Evolutionary conservation across 2,797 vertebrate genomes (phyloP).

Genomic region (Ctenochaetus hawaiiensis): DNA sequence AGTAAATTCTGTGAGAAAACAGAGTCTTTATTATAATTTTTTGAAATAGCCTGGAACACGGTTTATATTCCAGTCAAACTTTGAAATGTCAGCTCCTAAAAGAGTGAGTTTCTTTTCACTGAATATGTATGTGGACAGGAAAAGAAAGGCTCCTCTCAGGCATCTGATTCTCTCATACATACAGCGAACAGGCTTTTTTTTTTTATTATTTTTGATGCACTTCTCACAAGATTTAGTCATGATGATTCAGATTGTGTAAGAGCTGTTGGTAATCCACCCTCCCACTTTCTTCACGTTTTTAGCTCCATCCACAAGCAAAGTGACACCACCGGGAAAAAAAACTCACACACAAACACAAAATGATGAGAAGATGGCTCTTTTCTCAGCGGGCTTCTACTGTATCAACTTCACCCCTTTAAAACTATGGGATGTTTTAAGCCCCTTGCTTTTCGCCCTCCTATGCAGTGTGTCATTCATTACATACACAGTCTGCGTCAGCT

Average conservation of each 20-base stretch:
- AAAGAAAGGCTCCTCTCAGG: constrained; percentile 11
- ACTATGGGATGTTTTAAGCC: not conserved
- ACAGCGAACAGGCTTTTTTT: not conserved
- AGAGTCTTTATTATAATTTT: not conserved
- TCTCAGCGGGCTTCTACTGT: constrained; percentile 4
- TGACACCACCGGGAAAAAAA: constrained; percentile 29
- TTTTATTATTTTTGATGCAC: constrained; percentile 22
- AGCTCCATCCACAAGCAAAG: constrained; percentile 54
- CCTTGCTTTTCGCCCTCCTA: constrained; percentile 15
- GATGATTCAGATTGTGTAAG: constrained; percentile 60
- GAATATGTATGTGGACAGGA: constrained; percentile 2
- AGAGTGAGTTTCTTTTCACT: not conserved
- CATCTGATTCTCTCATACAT: constrained; percentile 3
- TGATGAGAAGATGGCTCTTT: constrained; percentile 1
- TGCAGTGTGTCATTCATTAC: constrained; percentile 54
- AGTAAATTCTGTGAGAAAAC: not conserved
- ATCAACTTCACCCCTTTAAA: not conserved
- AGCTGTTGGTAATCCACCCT: constrained; percentile 54
- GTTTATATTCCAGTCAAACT: constrained; percentile 4
- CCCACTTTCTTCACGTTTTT: constrained; percentile 58
- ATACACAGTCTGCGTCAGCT: constrained; percentile 57
- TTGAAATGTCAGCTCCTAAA: constrained; percentile 6
- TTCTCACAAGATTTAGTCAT: constrained; percentile 42
- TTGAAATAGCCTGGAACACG: not conserved
- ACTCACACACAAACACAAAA: not conserved